Evolutionary conservation across 2,113 vertebrate genomes (phyloP), one percentile per base, ranked within the genome.

Genomic region (Rhinopomastus cyanomelas): DNA sequence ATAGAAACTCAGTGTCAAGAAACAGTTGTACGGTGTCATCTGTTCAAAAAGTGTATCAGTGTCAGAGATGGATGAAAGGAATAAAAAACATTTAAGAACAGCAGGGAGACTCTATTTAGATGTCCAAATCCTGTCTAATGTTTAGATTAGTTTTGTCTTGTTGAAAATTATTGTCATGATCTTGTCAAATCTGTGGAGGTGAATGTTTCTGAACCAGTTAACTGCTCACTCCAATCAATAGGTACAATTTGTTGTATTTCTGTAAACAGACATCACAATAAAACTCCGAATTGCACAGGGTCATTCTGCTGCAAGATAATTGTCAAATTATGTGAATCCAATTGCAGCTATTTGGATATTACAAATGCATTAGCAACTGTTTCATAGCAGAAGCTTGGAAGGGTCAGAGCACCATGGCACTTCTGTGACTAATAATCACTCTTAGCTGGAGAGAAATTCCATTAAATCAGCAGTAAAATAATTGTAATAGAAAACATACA

Each of bases 401-500:
- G 55, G 90, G 85, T 95, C 90, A 88, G n/a, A 88, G 69, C 29
- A 81, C 81, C 85, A 93, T 11, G 0, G 62, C 52, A 77, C 81
- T 95, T 95, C 95, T 94, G 93, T 95, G 92, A 93, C 87, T 95
- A 95, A 95, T 95, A 95, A 95, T 92, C 91, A 90, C 84, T 93
- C 83, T 56, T 95, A 92, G 92, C 89, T 93, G 87, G 90, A 96
- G 87, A 95, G 90, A 92, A 88, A 96, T 94, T 92, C 92, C 92
- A 92, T 83, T 95, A 92, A 88, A 93, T 93, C 89, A 89, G 93
- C 95, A 85, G 92, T 90, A 95, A 95, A 95, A 92, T 90, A 79
- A 78, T 61, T 59, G 68, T 94, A 96, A 96, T 94, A 95, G 85
- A 94, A 95, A 95, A 86, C 90, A 95, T 62, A 72, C 78, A 90